Conservation (phyloP, 2,113 vertebrate genomes). For the Amphilophus citrinellus region DNA sequence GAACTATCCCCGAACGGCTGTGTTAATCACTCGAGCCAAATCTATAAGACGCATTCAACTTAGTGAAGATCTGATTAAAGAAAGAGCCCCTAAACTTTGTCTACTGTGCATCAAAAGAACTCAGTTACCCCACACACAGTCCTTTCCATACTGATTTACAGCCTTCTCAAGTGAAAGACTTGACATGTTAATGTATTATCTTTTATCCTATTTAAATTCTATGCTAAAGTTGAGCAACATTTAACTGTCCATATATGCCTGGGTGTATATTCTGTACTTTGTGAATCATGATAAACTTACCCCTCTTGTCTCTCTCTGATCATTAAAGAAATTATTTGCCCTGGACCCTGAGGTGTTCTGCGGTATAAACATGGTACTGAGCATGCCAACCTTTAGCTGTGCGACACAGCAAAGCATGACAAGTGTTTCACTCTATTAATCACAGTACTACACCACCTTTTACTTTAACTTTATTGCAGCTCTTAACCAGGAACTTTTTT, state of each 20-base stretch:
- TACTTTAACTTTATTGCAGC: conserved; percentile 40
- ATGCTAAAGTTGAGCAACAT: neutral
- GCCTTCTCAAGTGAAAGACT: neutral
- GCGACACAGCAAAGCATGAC: conserved; percentile 74
- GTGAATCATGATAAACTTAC: conserved; percentile 60
- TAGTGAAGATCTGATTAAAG: neutral
- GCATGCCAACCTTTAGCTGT: conserved; percentile 65
- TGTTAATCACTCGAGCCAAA: neutral
- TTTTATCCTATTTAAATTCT: neutral
- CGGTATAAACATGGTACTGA: conserved; percentile 82
- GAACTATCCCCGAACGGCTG: neutral
- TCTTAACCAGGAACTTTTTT: conserved; percentile 56
- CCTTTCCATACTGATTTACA: neutral
- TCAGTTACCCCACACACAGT: neutral
- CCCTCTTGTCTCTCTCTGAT: conserved; percentile 74
- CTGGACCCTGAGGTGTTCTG: conserved; percentile 81
- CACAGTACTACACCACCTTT: conserved; percentile 46
- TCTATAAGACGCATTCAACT: neutral
- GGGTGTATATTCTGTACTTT: conserved; percentile 39
- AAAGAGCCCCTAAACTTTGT: neutral
- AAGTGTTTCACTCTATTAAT: conserved; percentile 70
- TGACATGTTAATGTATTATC: conserved; percentile 11
- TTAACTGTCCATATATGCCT: conserved; percentile 10
- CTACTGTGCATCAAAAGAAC: neutral
- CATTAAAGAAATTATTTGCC: conserved; percentile 82